These are phyloP conservation scores for Cervus canadensis DNA, from an alignment of 2,113 vertebrate genomes.

Conservation along the genomic window DNA sequence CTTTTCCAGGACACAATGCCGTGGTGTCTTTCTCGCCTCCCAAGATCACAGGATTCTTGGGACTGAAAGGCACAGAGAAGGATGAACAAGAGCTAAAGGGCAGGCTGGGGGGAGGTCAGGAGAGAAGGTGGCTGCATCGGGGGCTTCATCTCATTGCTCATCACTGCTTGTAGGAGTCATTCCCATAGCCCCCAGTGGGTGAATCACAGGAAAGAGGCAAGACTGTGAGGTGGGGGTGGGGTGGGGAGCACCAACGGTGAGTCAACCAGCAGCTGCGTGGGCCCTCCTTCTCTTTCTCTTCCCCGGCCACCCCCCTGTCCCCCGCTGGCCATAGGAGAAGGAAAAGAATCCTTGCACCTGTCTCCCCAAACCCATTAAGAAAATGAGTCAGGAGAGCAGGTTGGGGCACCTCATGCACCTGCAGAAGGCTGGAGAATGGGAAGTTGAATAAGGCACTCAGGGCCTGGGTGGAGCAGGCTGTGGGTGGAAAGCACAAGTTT, in stretches of 20 bases:
- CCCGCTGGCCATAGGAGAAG: not conserved
- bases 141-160: not conserved
- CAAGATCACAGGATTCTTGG: not conserved
- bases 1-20: not conserved
- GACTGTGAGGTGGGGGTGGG: rapidly evolving
- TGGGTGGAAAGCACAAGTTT: constrained; percentile 49
- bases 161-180: not conserved
- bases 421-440: not conserved
- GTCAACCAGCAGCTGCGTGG: not conserved
- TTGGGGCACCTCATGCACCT: constrained; percentile 41
- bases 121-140: not conserved
- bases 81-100: not conserved
- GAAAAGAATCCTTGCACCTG: constrained; percentile 55
- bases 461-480: constrained; percentile 45
- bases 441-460: not conserved
- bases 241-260: not conserved
- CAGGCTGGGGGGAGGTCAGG: not conserved
- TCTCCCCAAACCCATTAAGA: constrained; percentile 57
- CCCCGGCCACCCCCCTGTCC: not conserved
- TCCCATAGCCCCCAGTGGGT: not conserved
- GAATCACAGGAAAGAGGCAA: not conserved
- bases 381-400: constrained; percentile 67
- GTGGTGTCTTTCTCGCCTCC: not conserved
- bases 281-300: not conserved
- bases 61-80: not conserved